These are phyloP conservation scores for Poeciliopsis turrubarensis DNA, from an alignment of 2,113 vertebrate species.

Conservation along the genomic window DNA sequence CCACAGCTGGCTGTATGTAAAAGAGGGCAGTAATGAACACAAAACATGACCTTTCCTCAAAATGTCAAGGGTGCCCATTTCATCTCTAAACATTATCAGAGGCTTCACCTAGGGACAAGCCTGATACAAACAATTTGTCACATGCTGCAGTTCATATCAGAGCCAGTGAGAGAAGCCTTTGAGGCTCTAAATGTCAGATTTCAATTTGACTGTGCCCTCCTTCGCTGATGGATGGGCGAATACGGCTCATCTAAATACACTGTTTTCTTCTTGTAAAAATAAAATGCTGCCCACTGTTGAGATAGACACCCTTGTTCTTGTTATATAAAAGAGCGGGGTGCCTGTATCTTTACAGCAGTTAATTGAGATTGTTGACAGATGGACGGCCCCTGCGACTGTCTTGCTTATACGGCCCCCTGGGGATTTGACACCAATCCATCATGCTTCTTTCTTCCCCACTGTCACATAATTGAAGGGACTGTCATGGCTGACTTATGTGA, in stretches of 20 bases:
- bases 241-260: conserved; percentile 61
- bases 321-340: conserved; percentile 30
- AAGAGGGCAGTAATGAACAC: conserved; percentile 54
- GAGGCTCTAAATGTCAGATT: conserved; percentile 79
- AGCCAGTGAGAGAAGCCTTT: conserved; percentile 57
- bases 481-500: conserved; percentile 66
- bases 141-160: conserved; percentile 69
- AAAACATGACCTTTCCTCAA: conserved; percentile 71
- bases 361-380: conserved; percentile 70
- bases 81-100: conserved; percentile 73
- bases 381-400: conserved; percentile 35
- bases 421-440: conserved; percentile 65
- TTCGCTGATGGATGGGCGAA: conserved; percentile 72
- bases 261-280: conserved; percentile 58
- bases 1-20: conserved; percentile 37
- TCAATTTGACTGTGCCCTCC: conserved; percentile 64
- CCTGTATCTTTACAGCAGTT: conserved; percentile 44
- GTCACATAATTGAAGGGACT: conserved; percentile 69
- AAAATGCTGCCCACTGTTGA: conserved; percentile 14
- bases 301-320: conserved; percentile 51
- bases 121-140: conserved; percentile 76
- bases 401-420: conserved; percentile 35
- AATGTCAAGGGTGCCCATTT: conserved; percentile 76
- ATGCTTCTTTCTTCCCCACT: conserved; percentile 50
- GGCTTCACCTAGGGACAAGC: conserved; percentile 60